Evolutionary conservation across 2,113 vertebrate genomes (phyloP).

Genomic region (Holacanthus passer): DNA sequence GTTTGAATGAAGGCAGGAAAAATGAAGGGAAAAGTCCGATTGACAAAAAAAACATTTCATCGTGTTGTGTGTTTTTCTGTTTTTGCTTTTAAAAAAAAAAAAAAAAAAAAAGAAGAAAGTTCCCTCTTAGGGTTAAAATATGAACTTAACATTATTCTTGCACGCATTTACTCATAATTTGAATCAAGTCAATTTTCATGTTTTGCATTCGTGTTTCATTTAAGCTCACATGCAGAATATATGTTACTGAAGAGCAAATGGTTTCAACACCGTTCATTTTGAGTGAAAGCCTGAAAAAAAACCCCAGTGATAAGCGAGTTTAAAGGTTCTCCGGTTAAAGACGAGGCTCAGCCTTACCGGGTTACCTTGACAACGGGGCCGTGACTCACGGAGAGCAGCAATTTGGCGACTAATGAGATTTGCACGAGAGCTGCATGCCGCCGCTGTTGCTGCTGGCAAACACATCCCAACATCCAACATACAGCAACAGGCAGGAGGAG

Average conservation of each 20-base stretch:
- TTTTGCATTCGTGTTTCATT: background rate
- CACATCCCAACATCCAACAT: conserved; percentile 2
- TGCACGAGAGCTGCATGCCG: conserved; percentile 75
- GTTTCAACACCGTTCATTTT: background rate
- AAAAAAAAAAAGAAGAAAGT: too few species aligned
- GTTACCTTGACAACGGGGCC: conserved; percentile 83
- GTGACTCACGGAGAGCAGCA: conserved; percentile 81
- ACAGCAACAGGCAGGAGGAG: conserved; percentile 31
- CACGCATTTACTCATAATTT: too few species aligned
- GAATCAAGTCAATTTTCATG: background rate
- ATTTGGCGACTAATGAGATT: conserved; percentile 84
- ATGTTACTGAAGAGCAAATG: background rate
- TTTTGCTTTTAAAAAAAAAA: too few species aligned
- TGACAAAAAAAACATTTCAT: background rate
- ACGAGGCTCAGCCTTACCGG: conserved; percentile 54
- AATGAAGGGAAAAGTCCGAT: background rate
- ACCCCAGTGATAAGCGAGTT: background rate
- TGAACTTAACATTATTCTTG: too few species aligned
- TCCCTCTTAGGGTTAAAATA: too few species aligned
- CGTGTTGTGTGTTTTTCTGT: background rate
- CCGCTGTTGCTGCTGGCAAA: conserved; percentile 67
- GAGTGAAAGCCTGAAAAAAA: background rate
- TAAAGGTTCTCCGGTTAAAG: conserved; percentile 8
- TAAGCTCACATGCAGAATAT: too few species aligned
- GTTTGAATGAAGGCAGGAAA: background rate